These are phyloP conservation scores for Homalodisca vitripennis DNA, from an alignment of 1,140 invertebrate species.

Conservation along the genomic window DNA sequence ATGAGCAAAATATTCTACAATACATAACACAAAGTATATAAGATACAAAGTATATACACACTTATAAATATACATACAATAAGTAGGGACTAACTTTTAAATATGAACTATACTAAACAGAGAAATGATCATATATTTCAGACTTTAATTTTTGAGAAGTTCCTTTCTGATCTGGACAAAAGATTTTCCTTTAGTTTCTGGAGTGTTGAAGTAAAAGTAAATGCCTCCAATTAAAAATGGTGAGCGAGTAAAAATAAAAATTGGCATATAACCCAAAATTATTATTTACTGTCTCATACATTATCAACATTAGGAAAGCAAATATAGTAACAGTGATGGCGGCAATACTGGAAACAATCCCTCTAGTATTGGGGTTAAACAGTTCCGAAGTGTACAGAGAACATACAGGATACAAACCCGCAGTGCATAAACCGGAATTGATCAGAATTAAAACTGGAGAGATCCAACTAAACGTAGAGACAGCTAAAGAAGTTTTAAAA, in stretches of 20 bases:
- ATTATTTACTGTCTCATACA: background rate
- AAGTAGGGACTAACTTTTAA: no score
- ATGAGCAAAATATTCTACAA: no score
- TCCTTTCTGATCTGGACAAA: background rate
- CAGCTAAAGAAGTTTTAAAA: constrained; percentile 52
- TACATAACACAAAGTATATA: no score
- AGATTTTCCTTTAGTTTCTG: background rate
- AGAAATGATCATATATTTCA: no score
- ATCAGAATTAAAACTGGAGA: constrained; percentile 63
- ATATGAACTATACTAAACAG: no score
- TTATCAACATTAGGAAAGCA: constrained; percentile 30
- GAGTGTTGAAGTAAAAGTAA: background rate
- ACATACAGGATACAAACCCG: constrained; percentile 32
- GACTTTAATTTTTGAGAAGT: no score
- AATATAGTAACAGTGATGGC: constrained; percentile 31
- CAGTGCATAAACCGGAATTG: constrained; percentile 64
- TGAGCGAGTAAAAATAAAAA: background rate
- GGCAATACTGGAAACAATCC: constrained; percentile 31
- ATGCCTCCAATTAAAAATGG: background rate
- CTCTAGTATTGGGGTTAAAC: constrained; percentile 37
- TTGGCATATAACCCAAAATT: background rate
- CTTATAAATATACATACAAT: no score
- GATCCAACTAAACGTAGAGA: constrained; percentile 54
- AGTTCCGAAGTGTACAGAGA: constrained; percentile 35
- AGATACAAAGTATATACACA: no score